Conservation (phyloP, 2,888 invertebrate species). For the Gortyna flavago region DNA sequence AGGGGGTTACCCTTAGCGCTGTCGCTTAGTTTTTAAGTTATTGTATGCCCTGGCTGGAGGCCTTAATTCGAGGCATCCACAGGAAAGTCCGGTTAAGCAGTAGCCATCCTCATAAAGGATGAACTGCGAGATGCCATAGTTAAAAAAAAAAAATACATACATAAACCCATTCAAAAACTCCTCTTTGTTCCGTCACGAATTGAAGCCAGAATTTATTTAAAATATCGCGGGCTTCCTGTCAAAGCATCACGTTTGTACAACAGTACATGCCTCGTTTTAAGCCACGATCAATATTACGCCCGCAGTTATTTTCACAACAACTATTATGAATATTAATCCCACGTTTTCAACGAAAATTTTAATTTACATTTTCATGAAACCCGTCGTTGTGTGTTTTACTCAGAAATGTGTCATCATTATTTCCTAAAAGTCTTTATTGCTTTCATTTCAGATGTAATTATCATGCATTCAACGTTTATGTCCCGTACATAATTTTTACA, state of each 20-base stretch:
- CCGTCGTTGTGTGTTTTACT: constrained; percentile 11
- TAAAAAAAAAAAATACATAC: no score
- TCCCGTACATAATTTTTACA: no score
- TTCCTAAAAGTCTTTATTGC: constrained; percentile 23
- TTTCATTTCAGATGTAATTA: constrained; percentile 27
- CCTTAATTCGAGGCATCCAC: no score
- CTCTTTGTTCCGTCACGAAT: constrained; percentile 30
- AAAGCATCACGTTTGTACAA: constrained; percentile 21
- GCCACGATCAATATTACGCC: constrained; percentile 49
- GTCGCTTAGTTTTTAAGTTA: no score
- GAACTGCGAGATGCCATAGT: no score
- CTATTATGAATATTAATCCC: constrained; percentile 48
- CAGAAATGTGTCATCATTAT: constrained; percentile 10
- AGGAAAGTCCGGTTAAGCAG: no score
- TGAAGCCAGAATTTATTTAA: constrained; percentile 24
- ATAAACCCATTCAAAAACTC: neutral
- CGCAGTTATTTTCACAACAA: constrained; percentile 43
- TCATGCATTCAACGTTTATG: constrained; percentile 9
- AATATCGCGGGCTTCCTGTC: constrained; percentile 20
- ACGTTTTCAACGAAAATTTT: constrained; percentile 40
- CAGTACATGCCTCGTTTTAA: constrained; percentile 27
- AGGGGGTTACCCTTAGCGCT: no score
- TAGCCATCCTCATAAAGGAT: no score
- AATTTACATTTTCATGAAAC: constrained; percentile 50
- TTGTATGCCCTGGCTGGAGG: no score